Evolutionary conservation across 2,797 vertebrate species (phyloP), one percentile per base, ranked within the genome.

Genomic region (Mus spretus): DNA sequence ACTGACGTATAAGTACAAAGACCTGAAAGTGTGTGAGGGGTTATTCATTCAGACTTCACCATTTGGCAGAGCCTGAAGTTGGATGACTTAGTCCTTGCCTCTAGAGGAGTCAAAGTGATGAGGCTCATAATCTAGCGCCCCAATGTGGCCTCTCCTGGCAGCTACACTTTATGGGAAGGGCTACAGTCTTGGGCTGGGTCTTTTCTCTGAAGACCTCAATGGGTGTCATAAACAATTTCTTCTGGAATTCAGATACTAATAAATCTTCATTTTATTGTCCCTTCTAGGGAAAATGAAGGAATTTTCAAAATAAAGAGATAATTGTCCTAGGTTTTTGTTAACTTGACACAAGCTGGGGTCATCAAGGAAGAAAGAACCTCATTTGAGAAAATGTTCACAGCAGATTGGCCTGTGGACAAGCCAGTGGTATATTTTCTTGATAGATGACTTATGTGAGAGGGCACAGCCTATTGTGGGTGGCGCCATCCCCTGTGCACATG

Each of bases 11-110:
- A 26, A 50, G 26, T 1, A 0, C 90, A 44, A 22, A 74, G 20
- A 37, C 11, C 3, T 3, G 44, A 7, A 55, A 2, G 0, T 13
- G 13, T 50, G 20, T 2, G 13, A 28, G 55, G 14, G 61, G 34
- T 24, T 24, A 8, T 5, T 14, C 1, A 2, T 17, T 55, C 0
- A 3, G 8, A 7, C 8, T 37, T 0, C 22, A 1, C 3, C 3
- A 11, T 37, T 15, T 28, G 19, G 6, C 12, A 8, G 44, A 40
- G 11, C 3, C 53, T 10, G 11, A 12, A 14, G 37, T 59, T 5
- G 0, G 13, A 70, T 1, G 34, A 28, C 20, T 28, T 22, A 3
- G 37, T 17, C 37, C 37, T 77, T 57, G 2, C 26, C 28, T 61
- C 74, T 47, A n/a, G 31, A 24, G 37, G 55, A 77, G 11, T 22